Conservation (phyloP, 2,797 vertebrate genomes). For the Oreortyx pictus region DNA sequence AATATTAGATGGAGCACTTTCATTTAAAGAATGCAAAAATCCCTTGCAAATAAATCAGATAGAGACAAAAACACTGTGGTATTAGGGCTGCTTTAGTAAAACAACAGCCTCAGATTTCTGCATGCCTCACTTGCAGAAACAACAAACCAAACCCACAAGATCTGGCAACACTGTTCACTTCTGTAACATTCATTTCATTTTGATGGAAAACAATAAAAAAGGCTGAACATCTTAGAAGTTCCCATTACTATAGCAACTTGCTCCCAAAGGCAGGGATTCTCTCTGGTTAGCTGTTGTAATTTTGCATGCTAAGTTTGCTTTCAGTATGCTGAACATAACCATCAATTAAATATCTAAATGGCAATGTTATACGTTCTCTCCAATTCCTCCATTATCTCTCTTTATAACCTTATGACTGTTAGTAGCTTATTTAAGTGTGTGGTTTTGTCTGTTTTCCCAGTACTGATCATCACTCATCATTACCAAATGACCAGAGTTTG, state of each 20-base stretch:
- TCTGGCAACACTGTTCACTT: background rate
- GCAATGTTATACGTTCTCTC: background rate
- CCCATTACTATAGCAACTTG: background rate
- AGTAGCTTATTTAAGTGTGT: rapidly evolving
- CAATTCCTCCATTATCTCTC: background rate
- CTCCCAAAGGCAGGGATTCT: background rate
- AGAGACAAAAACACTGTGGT: background rate
- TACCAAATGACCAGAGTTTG: background rate
- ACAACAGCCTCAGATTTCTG: background rate
- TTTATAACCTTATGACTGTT: background rate
- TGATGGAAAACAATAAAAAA: background rate
- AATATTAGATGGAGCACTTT: background rate
- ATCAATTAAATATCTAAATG: background rate
- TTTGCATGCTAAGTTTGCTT: slow-evolving; percentile 3
- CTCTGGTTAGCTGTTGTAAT: background rate
- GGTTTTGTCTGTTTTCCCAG: background rate
- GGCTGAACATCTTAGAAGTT: background rate
- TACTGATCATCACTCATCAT: background rate
- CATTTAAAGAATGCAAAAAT: background rate
- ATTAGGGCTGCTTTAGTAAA: background rate
- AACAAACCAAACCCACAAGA: background rate
- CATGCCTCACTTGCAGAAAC: background rate
- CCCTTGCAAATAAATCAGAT: background rate
- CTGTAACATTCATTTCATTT: background rate
- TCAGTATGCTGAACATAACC: background rate